Base-by-base conservation (phyloP, 2,113 vertebrate genomes). In the Podocnemis expansa region DNA sequence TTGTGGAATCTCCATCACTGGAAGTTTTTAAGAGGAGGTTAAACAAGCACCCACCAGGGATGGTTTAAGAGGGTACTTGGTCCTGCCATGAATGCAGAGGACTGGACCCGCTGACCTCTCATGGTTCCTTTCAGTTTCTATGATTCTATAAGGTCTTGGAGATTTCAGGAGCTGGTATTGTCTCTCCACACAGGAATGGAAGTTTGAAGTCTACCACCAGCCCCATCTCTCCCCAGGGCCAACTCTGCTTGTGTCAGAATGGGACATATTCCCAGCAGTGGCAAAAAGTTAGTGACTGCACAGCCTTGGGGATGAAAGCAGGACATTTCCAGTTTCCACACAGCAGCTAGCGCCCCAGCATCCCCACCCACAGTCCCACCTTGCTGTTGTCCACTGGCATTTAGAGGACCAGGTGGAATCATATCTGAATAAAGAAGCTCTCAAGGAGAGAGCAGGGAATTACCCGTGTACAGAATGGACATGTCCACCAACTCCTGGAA, bases 401-500 rank as follows among this genome's bases (percentile, higher is more conserved):
- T 8, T 14, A 25, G 6, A 29, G 11, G 11, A 43, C 73, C 25
- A 76, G 41, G 41, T 45, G 73, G 24, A 25, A 4, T 76, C 73
- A 25, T 12, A 7, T 25, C 7, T 43, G 73, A 25, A 10, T 7
- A 24, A 56, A 73, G 19, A 8, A 34, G 5, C 58, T 21, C 63
- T 25, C 43, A 41, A 73, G 63, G 3, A 43, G 10, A n/a, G 10
- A 22, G n/a, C 19, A 27, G 31, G 4, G 0, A 75, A 16, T 27
- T 92, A 70, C 83, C 11, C 0, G 85, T 95, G 31, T 29, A 89
- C 4, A 95, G 92, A 43, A 96, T 31, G 2, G 94, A 93, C 34
- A 75, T 75, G 12, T 96, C 96, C 4, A 90, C 82, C 8, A 84
- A 76, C 13, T 70, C 29, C 63, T 91, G 90, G 80, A 97, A 86